Conservation (phyloP, 2,113 vertebrate genomes). For the Thamnophis sirtalis region DNA sequence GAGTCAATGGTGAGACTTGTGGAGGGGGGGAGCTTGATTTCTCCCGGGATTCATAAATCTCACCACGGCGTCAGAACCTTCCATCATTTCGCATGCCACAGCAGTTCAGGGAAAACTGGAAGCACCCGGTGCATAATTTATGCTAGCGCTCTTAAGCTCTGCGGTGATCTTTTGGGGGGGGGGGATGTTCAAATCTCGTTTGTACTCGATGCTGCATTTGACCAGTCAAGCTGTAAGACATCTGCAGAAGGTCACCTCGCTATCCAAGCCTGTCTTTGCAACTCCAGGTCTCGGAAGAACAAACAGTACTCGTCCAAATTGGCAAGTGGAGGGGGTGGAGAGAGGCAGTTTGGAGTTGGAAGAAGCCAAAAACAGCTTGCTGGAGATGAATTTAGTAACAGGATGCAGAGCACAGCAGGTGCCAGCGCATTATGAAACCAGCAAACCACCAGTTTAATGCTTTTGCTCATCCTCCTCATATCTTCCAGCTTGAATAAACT, state of each 20-base stretch:
- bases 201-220: not conserved
- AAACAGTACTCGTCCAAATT: not conserved
- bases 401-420: not conserved
- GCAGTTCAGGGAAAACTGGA: not conserved
- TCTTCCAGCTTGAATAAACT: not conserved
- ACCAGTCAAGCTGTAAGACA: not conserved
- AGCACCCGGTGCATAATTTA: not conserved
- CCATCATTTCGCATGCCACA: not conserved
- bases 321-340: not conserved
- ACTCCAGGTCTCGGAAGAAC: not conserved
- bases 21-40: not conserved
- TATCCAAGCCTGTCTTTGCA: not conserved
- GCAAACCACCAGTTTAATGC: not conserved
- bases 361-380: not conserved
- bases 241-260: not conserved
- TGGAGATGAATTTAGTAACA: not conserved
- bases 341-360: not conserved
- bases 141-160: not conserved
- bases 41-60: not conserved
- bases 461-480: not conserved
- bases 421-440: not conserved
- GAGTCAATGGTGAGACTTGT: not conserved
- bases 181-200: not conserved
- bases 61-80: not conserved
- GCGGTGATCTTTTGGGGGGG: not conserved